Percentiles rank a stretch among this genome's conserved stretches.
Conservation (phyloP, 2,113 vertebrate species). For the Stegostoma tigrinum region DNA sequence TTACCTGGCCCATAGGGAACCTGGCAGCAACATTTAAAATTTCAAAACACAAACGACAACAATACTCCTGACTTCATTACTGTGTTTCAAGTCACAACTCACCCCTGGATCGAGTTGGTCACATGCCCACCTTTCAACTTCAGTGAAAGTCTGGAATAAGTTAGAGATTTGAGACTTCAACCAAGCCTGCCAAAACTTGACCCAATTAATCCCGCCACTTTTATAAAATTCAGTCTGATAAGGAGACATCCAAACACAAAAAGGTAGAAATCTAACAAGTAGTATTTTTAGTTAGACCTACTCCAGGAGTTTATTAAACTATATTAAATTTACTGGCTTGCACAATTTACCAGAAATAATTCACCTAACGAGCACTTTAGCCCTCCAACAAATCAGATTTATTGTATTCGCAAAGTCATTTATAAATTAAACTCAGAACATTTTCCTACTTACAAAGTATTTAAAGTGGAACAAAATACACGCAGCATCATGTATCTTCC, state of each 20-base stretch:
- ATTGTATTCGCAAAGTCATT: slow-evolving; percentile 10
- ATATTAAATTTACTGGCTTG: background rate
- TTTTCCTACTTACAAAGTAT: slow-evolving; percentile 17
- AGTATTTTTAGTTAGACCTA: background rate
- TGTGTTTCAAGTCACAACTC: background rate
- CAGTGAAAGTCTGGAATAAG: background rate
- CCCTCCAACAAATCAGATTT: slow-evolving; percentile 32
- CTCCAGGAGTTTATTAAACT: background rate
- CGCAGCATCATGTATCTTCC: background rate
- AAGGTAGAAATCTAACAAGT: background rate
- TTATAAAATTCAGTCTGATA: too few species aligned
- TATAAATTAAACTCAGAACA: slow-evolving; percentile 24
- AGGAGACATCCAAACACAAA: background rate
- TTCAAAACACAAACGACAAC: background rate
- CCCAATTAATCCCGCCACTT: background rate
- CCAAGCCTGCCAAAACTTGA: background rate
- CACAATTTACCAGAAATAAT: slow-evolving; percentile 2
- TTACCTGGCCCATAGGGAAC: background rate
- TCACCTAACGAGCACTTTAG: background rate
- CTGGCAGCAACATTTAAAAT: background rate
- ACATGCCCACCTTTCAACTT: background rate
- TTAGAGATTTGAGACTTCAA: background rate
- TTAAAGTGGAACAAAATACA: background rate
- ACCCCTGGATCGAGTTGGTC: background rate
- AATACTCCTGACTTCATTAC: background rate